These are phyloP conservation scores for Heliconius sara DNA, from an alignment of 2,888 invertebrate genomes.

Conservation along the genomic window DNA sequence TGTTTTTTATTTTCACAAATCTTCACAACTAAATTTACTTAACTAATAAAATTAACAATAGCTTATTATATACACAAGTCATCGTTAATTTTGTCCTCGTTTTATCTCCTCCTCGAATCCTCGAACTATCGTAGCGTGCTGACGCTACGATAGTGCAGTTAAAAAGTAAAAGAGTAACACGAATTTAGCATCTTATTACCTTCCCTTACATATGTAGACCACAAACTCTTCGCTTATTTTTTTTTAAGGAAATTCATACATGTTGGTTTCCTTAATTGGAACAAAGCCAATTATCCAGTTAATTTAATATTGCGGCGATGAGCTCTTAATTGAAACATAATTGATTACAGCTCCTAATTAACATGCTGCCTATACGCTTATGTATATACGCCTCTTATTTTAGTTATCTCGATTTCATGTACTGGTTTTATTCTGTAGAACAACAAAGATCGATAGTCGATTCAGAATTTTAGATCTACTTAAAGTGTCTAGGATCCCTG, in stretches of 20 bases:
- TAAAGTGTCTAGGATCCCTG: not conserved
- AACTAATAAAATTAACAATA: too few species aligned
- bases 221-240: constrained; percentile 11
- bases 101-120: too few species aligned
- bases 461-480: constrained; percentile 27
- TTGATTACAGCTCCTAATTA: constrained; percentile 29
- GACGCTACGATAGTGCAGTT: too few species aligned
- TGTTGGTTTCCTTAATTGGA: not conserved
- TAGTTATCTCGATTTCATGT: constrained; percentile 28
- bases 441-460: constrained; percentile 17
- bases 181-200: constrained; percentile 9
- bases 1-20: too few species aligned
- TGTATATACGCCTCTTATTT: constrained; percentile 26
- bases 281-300: constrained; percentile 5
- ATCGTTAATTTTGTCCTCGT: too few species aligned
- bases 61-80: too few species aligned
- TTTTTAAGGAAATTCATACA: not conserved
- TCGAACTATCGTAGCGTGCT: too few species aligned
- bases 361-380: constrained; percentile 13
- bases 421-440: constrained; percentile 26
- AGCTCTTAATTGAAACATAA: constrained; percentile 11
- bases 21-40: too few species aligned
- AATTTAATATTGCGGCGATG: constrained; percentile 8
- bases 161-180: constrained; percentile 5
- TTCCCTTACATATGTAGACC: not conserved